Conservation (phyloP, 2,888 invertebrate genomes). For the Lasioglossum vierecki region DNA sequence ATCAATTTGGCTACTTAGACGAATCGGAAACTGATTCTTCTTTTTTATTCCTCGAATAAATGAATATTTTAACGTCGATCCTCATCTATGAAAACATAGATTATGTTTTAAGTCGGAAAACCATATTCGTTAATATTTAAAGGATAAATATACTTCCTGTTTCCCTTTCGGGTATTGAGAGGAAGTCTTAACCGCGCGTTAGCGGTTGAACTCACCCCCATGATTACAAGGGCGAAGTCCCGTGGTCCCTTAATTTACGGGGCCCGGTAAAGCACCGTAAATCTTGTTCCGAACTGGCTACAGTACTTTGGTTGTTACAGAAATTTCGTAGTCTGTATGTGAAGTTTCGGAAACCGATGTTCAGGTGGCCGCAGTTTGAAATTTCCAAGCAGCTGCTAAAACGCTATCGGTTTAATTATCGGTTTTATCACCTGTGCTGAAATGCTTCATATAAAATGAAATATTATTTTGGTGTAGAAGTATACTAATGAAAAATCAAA, state of each 20-base stretch:
- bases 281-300: conserved; percentile 5
- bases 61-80: no score
- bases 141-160: neutral
- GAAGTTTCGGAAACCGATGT: neutral
- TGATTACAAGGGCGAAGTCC: conserved; percentile 2
- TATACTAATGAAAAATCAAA: neutral
- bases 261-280: neutral
- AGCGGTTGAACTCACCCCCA: neutral
- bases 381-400: neutral
- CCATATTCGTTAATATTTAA: neutral
- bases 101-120: neutral
- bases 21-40: no score
- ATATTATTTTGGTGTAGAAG: neutral
- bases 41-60: no score
- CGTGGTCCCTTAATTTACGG: neutral
- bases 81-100: neutral
- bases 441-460: neutral
- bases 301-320: neutral
- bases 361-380: neutral
- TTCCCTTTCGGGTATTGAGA: neutral
- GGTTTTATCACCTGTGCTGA: neutral
- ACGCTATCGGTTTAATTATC: neutral
- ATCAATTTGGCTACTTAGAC: neutral
- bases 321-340: neutral
- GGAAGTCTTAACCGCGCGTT: neutral